Conservation (phyloP, 1,140 invertebrate species). For the Ruditapes philippinarum region DNA sequence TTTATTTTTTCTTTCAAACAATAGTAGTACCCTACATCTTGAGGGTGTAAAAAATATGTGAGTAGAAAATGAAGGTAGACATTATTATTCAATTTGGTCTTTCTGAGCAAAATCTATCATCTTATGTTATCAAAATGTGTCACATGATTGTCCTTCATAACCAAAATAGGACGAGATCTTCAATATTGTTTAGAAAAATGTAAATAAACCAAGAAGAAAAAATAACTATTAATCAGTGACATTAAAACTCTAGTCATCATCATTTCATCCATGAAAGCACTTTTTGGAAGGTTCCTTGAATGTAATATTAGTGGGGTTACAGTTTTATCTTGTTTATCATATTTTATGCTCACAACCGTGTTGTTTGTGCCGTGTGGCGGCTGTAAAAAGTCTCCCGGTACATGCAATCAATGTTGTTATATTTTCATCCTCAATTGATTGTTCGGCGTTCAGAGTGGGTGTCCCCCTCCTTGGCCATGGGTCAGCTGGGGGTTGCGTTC, state of each 20-base stretch:
- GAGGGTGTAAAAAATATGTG: background rate
- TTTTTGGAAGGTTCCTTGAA: background rate
- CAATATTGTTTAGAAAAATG: background rate
- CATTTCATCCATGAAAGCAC: background rate
- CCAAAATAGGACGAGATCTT: background rate
- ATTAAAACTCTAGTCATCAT: background rate
- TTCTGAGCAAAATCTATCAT: conserved; percentile 10
- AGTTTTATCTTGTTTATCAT: no score
- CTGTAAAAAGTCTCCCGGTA: no score
- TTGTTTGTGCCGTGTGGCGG: no score
- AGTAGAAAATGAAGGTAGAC: background rate
- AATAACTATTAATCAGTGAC: background rate
- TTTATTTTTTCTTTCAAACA: background rate
- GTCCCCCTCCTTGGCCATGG: no score
- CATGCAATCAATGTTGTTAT: no score
- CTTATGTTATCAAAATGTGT: background rate
- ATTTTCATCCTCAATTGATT: no score
- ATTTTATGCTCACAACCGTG: no score
- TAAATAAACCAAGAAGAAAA: background rate
- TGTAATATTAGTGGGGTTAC: conserved; percentile 8
- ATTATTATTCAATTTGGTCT: background rate
- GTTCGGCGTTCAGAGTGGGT: no score
- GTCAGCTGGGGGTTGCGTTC: no score
- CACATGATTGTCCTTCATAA: background rate
- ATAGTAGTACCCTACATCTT: background rate